Base-by-base conservation (phyloP, 1,140 invertebrate genomes). In the Dreissena rostriformis region DNA sequence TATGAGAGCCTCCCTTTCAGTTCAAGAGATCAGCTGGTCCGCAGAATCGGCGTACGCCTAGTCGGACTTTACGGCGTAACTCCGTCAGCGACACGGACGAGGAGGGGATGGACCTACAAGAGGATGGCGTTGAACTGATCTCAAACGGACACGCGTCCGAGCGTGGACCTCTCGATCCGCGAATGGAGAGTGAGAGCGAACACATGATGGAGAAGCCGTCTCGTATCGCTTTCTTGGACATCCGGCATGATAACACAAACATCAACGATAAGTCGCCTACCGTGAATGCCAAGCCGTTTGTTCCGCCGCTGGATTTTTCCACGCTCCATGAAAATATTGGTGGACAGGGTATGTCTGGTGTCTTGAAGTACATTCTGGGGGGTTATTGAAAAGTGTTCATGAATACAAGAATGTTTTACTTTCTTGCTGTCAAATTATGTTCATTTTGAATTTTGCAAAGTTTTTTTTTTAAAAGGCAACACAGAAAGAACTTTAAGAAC, bases 321-420 rank as follows among this genome's bases (percentile, higher is more conserved):
- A 95, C 94, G 12, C 91, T 95, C 1, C 95, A 95, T 88, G 93
- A 95, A 88, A 94, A 95, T 88, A 91, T 94, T 19, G 95, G 95
- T 87, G 92, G 93, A 61, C 91, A 91, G 67, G 95, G 93, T 93
- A 86, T 85, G 84, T 79, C 15, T 66, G n/a, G 57, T 10, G 10
- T 55, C n/a, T 49, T 67, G 49, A 39, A 65, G n/a, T 17, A 14
- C 63, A n/a, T 19, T 39, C 8, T 39, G 39, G 39, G 39, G n/a
- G n/a, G n/a, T n/a, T n/a, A n/a, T n/a, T n/a, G n/a, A n/a, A n/a
- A n/a, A n/a, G n/a, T n/a, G n/a, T n/a, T n/a, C n/a, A n/a, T n/a
- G n/a, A n/a, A n/a, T n/a, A n/a, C n/a, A n/a, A n/a, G n/a, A n/a
- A n/a, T n/a, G n/a, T n/a, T 39, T 39, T 39, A 39, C 39, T 39